A percentile compares a stretch with the other conserved stretches of the same genome.
Evolutionary conservation across 2,888 invertebrate species (phyloP).

Genomic region (Erebia ligea): DNA sequence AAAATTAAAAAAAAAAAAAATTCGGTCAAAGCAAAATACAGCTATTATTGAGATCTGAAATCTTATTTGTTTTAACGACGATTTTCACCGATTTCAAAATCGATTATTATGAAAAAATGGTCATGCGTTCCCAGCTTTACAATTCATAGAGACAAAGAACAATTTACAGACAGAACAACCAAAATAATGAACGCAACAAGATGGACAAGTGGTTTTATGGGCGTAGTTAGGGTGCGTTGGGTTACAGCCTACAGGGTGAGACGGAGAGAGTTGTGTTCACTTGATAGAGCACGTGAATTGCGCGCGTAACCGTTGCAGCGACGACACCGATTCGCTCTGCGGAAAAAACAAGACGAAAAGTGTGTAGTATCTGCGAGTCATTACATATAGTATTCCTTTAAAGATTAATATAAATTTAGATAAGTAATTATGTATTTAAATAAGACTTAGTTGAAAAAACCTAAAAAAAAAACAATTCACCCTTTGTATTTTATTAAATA

Average conservation of each 20-base stretch:
- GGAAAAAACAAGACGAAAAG: neutral
- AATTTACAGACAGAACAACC: neutral
- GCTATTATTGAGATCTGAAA: too few relatives aligned
- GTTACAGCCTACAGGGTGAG: conserved; percentile 7
- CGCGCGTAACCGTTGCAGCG: conserved; percentile 69
- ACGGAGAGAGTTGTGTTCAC: conserved; percentile 49
- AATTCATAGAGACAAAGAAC: neutral
- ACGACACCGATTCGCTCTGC: conserved; percentile 46
- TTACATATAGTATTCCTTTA: too few relatives aligned
- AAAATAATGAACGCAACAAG: conserved; percentile 5
- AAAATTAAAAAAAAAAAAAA: too few relatives aligned
- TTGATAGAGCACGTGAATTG: conserved; percentile 73
- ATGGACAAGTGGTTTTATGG: conserved; percentile 7
- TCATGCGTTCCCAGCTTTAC: conserved; percentile 7
- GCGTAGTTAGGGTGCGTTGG: neutral
- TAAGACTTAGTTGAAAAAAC: too few relatives aligned
- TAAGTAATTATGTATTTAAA: too few relatives aligned
- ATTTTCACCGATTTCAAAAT: neutral
- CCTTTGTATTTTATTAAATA: too few relatives aligned
- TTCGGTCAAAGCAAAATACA: neutral
- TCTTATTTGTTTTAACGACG: neutral
- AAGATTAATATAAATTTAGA: too few relatives aligned
- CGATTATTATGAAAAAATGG: neutral
- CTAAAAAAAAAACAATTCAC: too few relatives aligned
- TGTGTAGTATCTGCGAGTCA: too few relatives aligned